phyloP scores from a whole-genome alignment of 2,113 vertebrate genomes.

The Xenopus borealis region DNA sequence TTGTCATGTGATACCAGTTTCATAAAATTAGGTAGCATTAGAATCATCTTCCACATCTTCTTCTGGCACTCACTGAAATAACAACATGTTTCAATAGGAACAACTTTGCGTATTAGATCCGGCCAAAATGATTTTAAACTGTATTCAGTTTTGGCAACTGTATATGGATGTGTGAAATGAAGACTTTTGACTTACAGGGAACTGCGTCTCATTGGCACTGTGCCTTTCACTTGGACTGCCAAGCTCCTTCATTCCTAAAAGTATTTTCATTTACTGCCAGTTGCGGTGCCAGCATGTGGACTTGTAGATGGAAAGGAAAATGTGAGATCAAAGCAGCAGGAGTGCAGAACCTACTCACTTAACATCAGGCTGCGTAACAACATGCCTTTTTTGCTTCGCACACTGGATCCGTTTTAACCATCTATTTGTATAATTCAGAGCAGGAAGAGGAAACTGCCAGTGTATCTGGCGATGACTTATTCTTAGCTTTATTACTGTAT shows the following conservation, averaged over 20 bases:
- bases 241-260: background rate
- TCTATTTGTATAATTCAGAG: background rate
- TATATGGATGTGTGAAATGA: background rate
- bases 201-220: too few species aligned
- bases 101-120: too few species aligned
- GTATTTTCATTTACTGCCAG: constrained; percentile 6
- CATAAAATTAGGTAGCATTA: too few species aligned
- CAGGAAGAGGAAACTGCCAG: background rate
- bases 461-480: too few species aligned
- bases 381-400: background rate
- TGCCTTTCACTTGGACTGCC: too few species aligned
- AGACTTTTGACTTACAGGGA: background rate
- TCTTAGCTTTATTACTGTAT: too few species aligned
- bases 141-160: background rate
- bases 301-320: background rate
- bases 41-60: too few species aligned
- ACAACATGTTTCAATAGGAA: too few species aligned
- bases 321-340: background rate
- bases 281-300: background rate
- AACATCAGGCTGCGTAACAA: background rate
- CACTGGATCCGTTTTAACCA: background rate
- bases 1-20: too few species aligned
- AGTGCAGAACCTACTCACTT: background rate
- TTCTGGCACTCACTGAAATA: too few species aligned
- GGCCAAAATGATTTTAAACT: too few species aligned